Evolutionary conservation across 2,113 vertebrate genomes (phyloP).

Genomic region (Cromileptes altivelis): DNA sequence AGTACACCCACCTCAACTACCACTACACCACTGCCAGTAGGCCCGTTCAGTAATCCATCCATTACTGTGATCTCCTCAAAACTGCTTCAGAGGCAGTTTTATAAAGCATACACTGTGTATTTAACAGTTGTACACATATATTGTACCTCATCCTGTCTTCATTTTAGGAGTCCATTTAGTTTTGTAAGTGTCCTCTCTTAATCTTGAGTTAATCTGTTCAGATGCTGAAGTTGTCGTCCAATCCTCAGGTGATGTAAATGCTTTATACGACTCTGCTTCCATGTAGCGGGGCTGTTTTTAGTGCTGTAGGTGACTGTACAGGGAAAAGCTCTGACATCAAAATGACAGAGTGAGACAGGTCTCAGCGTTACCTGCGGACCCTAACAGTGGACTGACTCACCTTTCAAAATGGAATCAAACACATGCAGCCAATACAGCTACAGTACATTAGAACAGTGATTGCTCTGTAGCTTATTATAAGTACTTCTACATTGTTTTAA

Average conservation of each 20-base stretch:
- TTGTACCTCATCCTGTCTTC: not conserved
- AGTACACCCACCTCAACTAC: too few species aligned
- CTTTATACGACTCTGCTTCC: not conserved
- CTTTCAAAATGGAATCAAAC: constrained; percentile 40
- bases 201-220: constrained; percentile 12
- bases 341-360: constrained; percentile 39
- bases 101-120: not conserved
- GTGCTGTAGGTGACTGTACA: not conserved
- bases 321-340: constrained; percentile 21
- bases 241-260: not conserved
- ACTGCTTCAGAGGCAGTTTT: too few species aligned
- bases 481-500: not conserved
- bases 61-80: not conserved
- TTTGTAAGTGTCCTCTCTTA: constrained; percentile 1
- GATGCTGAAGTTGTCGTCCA: not conserved
- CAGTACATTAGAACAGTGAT: not conserved
- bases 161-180: not conserved
- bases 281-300: not conserved
- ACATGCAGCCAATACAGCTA: not conserved
- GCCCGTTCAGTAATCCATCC: too few species aligned
- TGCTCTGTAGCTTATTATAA: not conserved
- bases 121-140: too few species aligned
- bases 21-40: too few species aligned
- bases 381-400: not conserved
- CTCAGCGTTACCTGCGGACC: not conserved